Evolutionary conservation across 2,888 invertebrate genomes (phyloP).

Genomic region (Siphlonurus alternatus): DNA sequence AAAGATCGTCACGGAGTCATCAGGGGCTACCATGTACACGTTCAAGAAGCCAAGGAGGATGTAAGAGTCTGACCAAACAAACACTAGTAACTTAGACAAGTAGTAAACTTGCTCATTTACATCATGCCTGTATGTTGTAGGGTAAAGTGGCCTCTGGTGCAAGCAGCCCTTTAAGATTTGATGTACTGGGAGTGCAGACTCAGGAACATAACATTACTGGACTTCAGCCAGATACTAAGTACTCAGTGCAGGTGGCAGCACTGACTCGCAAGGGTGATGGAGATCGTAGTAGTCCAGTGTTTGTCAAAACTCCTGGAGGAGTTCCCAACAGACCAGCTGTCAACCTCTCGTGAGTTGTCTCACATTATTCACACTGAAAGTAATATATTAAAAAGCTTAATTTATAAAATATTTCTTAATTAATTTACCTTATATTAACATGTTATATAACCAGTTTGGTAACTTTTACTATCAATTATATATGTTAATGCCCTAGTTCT

Average conservation of each 20-base stretch:
- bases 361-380: no score
- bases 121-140: no score
- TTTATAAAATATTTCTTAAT: neutral
- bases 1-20: slow-evolving; percentile 91
- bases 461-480: no score
- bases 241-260: slow-evolving; percentile 34
- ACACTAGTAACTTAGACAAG: no score
- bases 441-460: no score
- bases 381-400: no score
- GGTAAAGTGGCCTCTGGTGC: neutral
- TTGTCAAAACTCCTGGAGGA: slow-evolving; percentile 31
- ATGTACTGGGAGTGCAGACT: slow-evolving; percentile 26
- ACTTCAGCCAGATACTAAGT: slow-evolving; percentile 36
- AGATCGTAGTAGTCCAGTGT: slow-evolving; percentile 27
- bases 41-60: slow-evolving; percentile 77
- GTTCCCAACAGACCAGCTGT: slow-evolving; percentile 24
- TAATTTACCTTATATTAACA: no score
- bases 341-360: slow-evolving; percentile 27
- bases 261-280: slow-evolving; percentile 41
- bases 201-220: slow-evolving; percentile 27
- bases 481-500: no score
- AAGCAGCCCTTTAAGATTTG: slow-evolving; percentile 18
- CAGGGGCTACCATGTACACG: slow-evolving; percentile 90
- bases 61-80: no score
- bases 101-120: no score